phyloP scores from a whole-genome alignment of 1,140 invertebrate species.

The Micrasema minimum region DNA sequence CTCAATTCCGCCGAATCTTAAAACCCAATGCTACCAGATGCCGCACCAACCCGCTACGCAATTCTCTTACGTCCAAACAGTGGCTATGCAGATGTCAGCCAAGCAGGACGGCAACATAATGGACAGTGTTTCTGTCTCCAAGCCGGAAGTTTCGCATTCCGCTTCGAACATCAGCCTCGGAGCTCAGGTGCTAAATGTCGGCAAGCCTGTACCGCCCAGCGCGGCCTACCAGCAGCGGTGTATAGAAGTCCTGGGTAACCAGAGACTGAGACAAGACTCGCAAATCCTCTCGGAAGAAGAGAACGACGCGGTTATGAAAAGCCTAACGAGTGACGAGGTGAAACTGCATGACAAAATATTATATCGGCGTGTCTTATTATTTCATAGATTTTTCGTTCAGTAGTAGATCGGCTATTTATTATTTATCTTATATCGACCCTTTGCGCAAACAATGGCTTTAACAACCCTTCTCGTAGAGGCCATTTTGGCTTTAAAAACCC shows the following conservation, averaged over 20 bases:
- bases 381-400: constrained; percentile 20
- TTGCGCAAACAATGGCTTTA: too few relatives aligned
- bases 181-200: constrained; percentile 50
- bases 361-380: constrained; percentile 12
- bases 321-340: constrained; percentile 41
- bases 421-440: too few relatives aligned
- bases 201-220: constrained; percentile 47
- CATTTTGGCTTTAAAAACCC: too few relatives aligned
- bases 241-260: constrained; percentile 43
- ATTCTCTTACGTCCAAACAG: constrained; percentile 30
- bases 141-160: constrained; percentile 34
- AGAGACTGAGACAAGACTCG: constrained; percentile 28
- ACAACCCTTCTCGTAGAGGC: too few relatives aligned
- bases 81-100: constrained; percentile 22
- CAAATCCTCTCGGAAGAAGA: constrained; percentile 24
- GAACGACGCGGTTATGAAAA: constrained; percentile 3
- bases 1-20: constrained; percentile 10
- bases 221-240: constrained; percentile 49
- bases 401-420: constrained; percentile 2
- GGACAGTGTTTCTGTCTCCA: constrained; percentile 7
- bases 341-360: constrained; percentile 44
- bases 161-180: constrained; percentile 47
- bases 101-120: constrained; percentile 17
- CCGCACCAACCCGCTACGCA: not conserved
- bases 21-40: constrained; percentile 19